Conservation (phyloP, 2,888 invertebrate genomes). For the Dendrolimus houi region DNA sequence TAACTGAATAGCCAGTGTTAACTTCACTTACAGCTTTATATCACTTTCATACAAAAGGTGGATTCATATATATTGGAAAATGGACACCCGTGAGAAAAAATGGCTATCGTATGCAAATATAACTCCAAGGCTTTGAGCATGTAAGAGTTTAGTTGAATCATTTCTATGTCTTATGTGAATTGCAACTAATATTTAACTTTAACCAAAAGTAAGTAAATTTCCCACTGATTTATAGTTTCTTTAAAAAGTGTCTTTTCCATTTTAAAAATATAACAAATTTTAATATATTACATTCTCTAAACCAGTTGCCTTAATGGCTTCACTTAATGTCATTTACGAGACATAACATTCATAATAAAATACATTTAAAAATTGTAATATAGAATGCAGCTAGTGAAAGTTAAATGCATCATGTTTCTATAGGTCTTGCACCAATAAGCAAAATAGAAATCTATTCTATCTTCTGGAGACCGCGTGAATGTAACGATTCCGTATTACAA, state of each 20-base stretch:
- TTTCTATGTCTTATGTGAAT: constrained; percentile 58
- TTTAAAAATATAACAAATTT: not conserved
- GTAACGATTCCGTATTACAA: constrained; percentile 39
- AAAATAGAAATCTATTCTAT: constrained; percentile 53
- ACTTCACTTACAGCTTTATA: constrained; percentile 8
- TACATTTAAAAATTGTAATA: not conserved
- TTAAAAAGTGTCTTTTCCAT: constrained; percentile 4
- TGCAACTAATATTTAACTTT: constrained; percentile 34
- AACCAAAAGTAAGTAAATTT: constrained; percentile 4
- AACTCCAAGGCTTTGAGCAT: constrained; percentile 15
- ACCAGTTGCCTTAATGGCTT: not conserved
- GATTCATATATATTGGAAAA: constrained; percentile 18
- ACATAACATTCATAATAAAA: not conserved
- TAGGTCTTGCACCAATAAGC: constrained; percentile 40
- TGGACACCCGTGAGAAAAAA: constrained; percentile 52
- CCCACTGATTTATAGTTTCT: no score
- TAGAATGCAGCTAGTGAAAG: constrained; percentile 30
- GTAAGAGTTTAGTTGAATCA: constrained; percentile 41
- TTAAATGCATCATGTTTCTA: constrained; percentile 46
- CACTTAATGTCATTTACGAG: not conserved
- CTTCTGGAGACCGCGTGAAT: constrained; percentile 30
- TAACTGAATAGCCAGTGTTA: constrained; percentile 9
- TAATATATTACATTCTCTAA: not conserved
- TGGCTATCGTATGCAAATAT: constrained; percentile 33
- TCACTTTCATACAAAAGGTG: constrained; percentile 49